phyloP scores from a whole-genome alignment of 2,113 vertebrate genomes.

The Paracanthobrama guichenoti region DNA sequence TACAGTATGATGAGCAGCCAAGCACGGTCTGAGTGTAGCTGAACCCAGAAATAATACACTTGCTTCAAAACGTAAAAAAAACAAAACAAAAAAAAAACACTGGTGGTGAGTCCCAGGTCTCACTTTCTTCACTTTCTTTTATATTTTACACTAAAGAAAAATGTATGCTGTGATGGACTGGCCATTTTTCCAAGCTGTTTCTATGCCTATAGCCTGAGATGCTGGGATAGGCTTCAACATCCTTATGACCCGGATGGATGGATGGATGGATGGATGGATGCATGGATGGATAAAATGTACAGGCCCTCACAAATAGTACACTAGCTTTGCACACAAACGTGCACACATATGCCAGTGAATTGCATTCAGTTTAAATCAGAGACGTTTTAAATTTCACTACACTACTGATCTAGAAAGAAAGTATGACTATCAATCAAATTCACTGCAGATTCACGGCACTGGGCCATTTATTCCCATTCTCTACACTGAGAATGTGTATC shows the following conservation, averaged over 20 bases:
- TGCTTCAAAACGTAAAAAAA: not conserved
- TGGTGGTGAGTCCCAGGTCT: not conserved
- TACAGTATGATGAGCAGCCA: not conserved
- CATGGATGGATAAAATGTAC: not conserved
- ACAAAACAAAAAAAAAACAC: not conserved
- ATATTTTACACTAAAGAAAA: not conserved
- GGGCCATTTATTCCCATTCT: not conserved
- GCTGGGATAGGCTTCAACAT: not conserved
- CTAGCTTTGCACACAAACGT: not conserved
- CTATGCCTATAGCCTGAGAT: not conserved
- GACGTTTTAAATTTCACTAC: not conserved
- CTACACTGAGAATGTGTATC: slow-evolving; percentile 4
- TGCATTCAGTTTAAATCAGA: slow-evolving; percentile 5
- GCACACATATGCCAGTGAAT: not conserved
- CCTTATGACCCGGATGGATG: not conserved
- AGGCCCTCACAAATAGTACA: not conserved
- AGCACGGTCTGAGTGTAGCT: not conserved
- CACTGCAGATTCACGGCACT: not conserved
- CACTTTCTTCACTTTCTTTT: not conserved
- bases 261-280: not conserved
- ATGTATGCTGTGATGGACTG: not conserved
- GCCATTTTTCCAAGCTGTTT: not conserved
- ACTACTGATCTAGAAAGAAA: not conserved
- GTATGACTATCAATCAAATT: slow-evolving; percentile 2
- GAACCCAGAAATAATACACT: not conserved